Evolutionary conservation across 2,113 vertebrate genomes (phyloP).

Genomic region (Bufo gargarizans): DNA sequence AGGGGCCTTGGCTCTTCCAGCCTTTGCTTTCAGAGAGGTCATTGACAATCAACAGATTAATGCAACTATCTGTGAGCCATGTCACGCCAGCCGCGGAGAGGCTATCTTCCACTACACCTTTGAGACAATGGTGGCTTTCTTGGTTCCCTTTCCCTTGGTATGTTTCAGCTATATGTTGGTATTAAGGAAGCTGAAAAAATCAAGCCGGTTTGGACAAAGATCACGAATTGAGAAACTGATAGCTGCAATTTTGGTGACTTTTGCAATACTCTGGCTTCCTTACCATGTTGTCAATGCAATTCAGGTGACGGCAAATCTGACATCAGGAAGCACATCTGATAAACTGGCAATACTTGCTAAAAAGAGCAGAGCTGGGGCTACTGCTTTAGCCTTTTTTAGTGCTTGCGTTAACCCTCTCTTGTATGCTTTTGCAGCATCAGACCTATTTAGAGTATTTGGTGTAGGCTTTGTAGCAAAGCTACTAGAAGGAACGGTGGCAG

Average conservation of each 20-base stretch:
- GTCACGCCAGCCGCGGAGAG: conserved; percentile 69
- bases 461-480: conserved; percentile 68
- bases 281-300: conserved; percentile 83
- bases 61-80: conserved; percentile 68
- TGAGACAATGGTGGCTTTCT: conserved; percentile 80
- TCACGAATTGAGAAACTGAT: conserved; percentile 81
- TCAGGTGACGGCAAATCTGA: conserved; percentile 72
- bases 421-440: conserved; percentile 69
- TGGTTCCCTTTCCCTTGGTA: conserved; percentile 80
- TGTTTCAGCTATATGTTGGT: conserved; percentile 80
- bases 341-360: conserved; percentile 63
- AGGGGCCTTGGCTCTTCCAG: conserved; percentile 74
- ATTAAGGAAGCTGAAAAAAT: conserved; percentile 71
- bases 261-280: conserved; percentile 85
- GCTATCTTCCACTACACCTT: conserved; percentile 77
- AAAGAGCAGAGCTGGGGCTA: conserved; percentile 65
- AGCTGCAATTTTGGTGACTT: conserved; percentile 80
- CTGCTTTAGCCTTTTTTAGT: conserved; percentile 72
- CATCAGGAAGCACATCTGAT: conserved; percentile 62
- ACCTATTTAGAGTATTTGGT: conserved; percentile 67
- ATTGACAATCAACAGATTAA: rapidly evolving
- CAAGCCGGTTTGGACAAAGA: conserved; percentile 71
- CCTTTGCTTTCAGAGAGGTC: conserved; percentile 77
- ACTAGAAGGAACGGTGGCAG: conserved; percentile 66
- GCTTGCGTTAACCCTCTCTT: conserved; percentile 73